Conservation (phyloP, 2,113 vertebrate species). For the Lagopus muta region DNA sequence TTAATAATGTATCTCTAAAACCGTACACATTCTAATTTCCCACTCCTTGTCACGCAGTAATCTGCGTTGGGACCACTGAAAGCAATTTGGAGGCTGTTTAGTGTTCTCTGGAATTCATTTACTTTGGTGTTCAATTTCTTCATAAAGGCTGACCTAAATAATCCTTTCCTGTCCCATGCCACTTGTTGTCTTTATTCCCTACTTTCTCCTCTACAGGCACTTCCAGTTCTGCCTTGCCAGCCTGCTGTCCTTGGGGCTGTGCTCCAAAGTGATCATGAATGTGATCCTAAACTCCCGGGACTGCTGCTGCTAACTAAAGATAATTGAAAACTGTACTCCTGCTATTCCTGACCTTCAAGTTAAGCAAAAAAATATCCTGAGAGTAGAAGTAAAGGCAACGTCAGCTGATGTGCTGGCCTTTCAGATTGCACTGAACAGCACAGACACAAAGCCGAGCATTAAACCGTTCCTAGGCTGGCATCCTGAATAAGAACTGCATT, state of each 20-base stretch:
- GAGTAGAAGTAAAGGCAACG: neutral
- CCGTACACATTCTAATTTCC: neutral
- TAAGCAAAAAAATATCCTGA: neutral
- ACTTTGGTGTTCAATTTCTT: neutral
- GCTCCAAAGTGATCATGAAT: neutral
- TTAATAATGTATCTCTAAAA: neutral
- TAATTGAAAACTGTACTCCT: neutral
- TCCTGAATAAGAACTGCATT: neutral
- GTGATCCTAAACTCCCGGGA: neutral
- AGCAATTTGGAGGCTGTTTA: neutral
- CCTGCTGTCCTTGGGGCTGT: neutral
- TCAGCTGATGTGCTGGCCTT: neutral
- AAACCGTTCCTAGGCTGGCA: neutral
- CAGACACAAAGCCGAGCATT: neutral
- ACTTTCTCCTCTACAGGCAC: neutral
- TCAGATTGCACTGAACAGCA: neutral
- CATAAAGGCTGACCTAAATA: slow-evolving; percentile 44
- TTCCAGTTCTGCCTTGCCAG: neutral
- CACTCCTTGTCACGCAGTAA: neutral
- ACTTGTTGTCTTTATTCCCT: neutral
- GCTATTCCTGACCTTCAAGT: neutral
- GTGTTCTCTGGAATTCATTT: neutral
- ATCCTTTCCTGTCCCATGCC: neutral
- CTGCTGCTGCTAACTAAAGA: neutral
- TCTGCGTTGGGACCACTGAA: neutral